These are phyloP conservation scores for Heliconius sara DNA, from an alignment of 2,888 invertebrate genomes.

Conservation along the genomic window DNA sequence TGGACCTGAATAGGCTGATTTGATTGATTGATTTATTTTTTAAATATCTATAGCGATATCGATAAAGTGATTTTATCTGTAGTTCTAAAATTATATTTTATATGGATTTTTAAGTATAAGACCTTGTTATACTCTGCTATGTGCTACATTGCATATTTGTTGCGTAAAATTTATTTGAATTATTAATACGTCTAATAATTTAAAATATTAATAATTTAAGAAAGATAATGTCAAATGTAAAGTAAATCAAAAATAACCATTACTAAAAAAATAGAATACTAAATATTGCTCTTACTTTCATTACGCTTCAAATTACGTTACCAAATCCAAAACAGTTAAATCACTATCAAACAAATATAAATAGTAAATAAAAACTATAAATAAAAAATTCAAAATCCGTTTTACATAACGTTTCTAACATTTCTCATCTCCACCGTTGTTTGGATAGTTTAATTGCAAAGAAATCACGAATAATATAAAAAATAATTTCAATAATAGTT, in stretches of 20 bases:
- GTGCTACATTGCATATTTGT: neutral
- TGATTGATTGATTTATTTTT: no score
- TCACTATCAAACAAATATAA: neutral
- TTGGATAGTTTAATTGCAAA: conserved; percentile 45
- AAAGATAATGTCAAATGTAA: neutral
- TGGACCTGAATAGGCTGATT: no score
- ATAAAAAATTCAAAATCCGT: conserved; percentile 34
- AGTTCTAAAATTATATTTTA: neutral
- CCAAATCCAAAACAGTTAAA: neutral
- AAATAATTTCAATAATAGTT: conserved; percentile 3
- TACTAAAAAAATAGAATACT: neutral
- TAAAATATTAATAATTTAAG: neutral
- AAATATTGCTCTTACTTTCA: neutral
- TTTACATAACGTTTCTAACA: conserved; percentile 43
- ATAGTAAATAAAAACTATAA: conserved; percentile 22
- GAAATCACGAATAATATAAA: conserved; percentile 41
- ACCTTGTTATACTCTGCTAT: no score
- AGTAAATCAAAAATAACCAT: neutral
- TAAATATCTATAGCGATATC: no score
- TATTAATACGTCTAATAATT: neutral
- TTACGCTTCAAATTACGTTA: neutral
- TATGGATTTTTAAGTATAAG: neutral
- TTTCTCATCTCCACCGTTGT: conserved; percentile 44
- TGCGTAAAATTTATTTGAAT: no score
- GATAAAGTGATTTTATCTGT: no score